Base-by-base conservation (phyloP, 92 coral and sea anemone species). In the Bergia sp. region DNA sequence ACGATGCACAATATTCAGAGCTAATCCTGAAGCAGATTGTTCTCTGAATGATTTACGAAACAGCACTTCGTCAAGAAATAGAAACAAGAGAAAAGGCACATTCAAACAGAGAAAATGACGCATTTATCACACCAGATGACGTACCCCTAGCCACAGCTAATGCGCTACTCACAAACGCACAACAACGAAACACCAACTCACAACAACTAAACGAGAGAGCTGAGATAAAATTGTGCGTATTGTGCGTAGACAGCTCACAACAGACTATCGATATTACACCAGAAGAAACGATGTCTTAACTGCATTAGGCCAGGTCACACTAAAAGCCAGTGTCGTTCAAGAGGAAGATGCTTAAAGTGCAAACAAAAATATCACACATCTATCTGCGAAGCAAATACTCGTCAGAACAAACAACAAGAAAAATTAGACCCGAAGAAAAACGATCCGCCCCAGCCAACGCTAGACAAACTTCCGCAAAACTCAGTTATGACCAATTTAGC, bases 351-450 rank as follows among this genome's bases (percentile, higher is more conserved):
- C 45, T 84, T 89, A 5, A 86, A 91, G 6, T 92, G 93, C 50
- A 55, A 47, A 53, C 91, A 36, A 8, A 92, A 87, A 78, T 93
- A 90, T 80, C 93, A 91, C 73, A 91, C 92, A 10, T 89, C 92
- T 50, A 75, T 93, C 77, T 93, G 93, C 37, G 83, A 86, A 58
- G 29, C 29, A 29, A 29, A 29, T 29, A 29, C 29, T 29, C 29
- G 29, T 29, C 29, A 29, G 29, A 29, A 29, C 29, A 29, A 29
- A 29, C 29, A 29, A 29, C 29, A 29, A 29, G 29, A 29, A 29
- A 29, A 29, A 29, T 29, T 29, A 29, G 29, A 29, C 29, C 29
- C 29, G 29, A 29, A 29, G 29, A 29, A 29, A 29, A 29, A 29
- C 29, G 29, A 29, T 29, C 29, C 29, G 29, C 29, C 29, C 29